Conservation (phyloP, 2,888 invertebrate genomes). For the Lacanobia wlatinum region DNA sequence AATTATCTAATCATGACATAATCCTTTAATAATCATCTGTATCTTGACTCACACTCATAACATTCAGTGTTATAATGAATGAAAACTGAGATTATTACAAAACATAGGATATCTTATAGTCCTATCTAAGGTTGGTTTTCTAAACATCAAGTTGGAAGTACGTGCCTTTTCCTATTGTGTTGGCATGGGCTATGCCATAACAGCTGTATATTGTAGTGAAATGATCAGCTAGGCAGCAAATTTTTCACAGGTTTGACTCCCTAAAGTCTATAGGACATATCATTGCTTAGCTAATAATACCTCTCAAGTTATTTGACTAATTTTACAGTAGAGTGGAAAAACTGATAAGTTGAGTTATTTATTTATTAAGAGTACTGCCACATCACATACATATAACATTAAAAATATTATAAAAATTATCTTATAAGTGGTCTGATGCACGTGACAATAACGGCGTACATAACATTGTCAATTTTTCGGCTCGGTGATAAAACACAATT, state of each 20-base stretch:
- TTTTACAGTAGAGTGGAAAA: too few relatives aligned
- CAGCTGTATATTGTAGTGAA: background rate
- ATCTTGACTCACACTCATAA: constrained; percentile 26
- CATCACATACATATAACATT: too few relatives aligned
- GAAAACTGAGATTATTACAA: constrained; percentile 29
- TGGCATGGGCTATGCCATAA: background rate
- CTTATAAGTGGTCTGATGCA: too few relatives aligned
- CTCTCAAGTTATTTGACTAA: too few relatives aligned
- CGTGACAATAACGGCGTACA: too few relatives aligned
- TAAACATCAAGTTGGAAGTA: constrained; percentile 4
- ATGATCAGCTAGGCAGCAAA: background rate
- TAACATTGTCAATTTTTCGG: too few relatives aligned
- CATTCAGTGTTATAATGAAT: constrained; percentile 42
- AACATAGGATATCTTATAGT: constrained; percentile 23
- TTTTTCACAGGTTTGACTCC: background rate
- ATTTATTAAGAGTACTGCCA: too few relatives aligned
- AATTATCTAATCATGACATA: constrained; percentile 45
- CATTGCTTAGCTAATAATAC: too few relatives aligned
- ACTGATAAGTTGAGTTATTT: too few relatives aligned
- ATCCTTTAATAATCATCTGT: constrained; percentile 6
- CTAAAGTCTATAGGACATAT: background rate
- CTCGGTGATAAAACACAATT: too few relatives aligned
- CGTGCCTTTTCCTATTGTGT: background rate
- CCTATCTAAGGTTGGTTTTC: background rate
- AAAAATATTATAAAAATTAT: too few relatives aligned